A percentile compares a stretch with the other conserved stretches of the same genome.
Evolutionary conservation across 2,797 vertebrate genomes (phyloP).

Genomic region (Intellagama lesueurii): DNA sequence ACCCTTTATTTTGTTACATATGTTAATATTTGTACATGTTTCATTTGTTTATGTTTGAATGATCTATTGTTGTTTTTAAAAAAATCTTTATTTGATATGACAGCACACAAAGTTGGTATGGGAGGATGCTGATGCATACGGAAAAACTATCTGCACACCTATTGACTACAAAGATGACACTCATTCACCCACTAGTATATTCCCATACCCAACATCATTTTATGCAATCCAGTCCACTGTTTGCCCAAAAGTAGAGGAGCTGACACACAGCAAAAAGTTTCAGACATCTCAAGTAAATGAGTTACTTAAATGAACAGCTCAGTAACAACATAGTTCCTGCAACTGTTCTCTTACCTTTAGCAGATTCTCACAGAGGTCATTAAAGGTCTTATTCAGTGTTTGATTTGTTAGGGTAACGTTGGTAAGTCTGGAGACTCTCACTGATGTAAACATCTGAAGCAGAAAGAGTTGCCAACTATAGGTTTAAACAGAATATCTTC

Average conservation of each 20-base stretch:
- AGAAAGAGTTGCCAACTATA: constrained; percentile 38
- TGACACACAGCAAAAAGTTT: background rate
- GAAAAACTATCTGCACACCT: too few relatives aligned
- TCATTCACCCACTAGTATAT: background rate
- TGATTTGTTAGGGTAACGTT: constrained; percentile 93
- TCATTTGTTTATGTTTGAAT: too few relatives aligned
- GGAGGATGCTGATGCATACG: too few relatives aligned
- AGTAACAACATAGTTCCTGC: background rate
- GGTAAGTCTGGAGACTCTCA: constrained; percentile 92
- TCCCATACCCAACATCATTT: background rate
- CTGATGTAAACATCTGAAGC: constrained; percentile 96
- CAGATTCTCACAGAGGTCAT: constrained; percentile 97
- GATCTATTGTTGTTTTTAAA: too few relatives aligned
- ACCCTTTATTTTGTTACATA: too few relatives aligned
- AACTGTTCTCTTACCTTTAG: constrained; percentile 86
- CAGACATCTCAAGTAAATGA: background rate
- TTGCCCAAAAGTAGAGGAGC: background rate
- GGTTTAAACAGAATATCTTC: background rate
- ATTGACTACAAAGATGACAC: too few relatives aligned
- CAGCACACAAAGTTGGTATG: too few relatives aligned
- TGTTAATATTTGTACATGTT: too few relatives aligned
- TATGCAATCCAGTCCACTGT: background rate
- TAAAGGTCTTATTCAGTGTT: constrained; percentile 96
- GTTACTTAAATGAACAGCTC: background rate
- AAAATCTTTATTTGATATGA: too few relatives aligned